Conservation (phyloP, 2,888 invertebrate species). For the Acrocyrtus sp. region DNA sequence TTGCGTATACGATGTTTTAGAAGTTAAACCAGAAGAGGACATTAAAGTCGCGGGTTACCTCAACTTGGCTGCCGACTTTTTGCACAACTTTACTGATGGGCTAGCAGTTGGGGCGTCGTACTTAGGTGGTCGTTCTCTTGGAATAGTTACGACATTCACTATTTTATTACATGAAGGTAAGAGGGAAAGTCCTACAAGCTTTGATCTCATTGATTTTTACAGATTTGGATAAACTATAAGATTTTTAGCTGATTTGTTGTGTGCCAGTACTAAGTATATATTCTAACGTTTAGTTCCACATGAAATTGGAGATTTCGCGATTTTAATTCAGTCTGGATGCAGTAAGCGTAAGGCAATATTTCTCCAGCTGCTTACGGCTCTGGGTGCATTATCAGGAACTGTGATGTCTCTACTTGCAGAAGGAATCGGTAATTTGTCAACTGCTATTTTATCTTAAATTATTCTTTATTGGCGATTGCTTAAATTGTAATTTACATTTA, state of each 20-base stretch:
- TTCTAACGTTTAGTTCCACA: slow-evolving; percentile 78
- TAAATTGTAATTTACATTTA: neutral
- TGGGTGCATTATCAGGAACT: slow-evolving; percentile 95
- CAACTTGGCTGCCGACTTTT: slow-evolving; percentile 97
- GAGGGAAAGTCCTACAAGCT: too few species aligned
- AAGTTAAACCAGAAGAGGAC: slow-evolving; percentile 65
- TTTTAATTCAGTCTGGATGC: slow-evolving; percentile 97
- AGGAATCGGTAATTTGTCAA: slow-evolving; percentile 71
- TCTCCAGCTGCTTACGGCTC: slow-evolving; percentile 91
- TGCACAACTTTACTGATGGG: slow-evolving; percentile 99
- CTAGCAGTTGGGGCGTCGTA: slow-evolving; percentile 98
- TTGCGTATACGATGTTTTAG: slow-evolving; percentile 5
- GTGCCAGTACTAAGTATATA: too few species aligned
- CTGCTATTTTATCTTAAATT: neutral
- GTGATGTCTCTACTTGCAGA: slow-evolving; percentile 86
- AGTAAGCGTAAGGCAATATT: slow-evolving; percentile 93
- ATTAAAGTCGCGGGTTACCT: slow-evolving; percentile 92
- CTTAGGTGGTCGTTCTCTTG: slow-evolving; percentile 88
- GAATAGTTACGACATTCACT: slow-evolving; percentile 91
- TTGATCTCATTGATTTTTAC: too few species aligned
- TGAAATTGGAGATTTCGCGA: slow-evolving; percentile 99
- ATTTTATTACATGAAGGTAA: slow-evolving; percentile 92
- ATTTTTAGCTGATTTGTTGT: too few species aligned
- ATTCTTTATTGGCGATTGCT: neutral
- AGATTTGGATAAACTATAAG: too few species aligned